Conservation (phyloP, 2,113 vertebrate genomes). For the Carettochelys insculpta region DNA sequence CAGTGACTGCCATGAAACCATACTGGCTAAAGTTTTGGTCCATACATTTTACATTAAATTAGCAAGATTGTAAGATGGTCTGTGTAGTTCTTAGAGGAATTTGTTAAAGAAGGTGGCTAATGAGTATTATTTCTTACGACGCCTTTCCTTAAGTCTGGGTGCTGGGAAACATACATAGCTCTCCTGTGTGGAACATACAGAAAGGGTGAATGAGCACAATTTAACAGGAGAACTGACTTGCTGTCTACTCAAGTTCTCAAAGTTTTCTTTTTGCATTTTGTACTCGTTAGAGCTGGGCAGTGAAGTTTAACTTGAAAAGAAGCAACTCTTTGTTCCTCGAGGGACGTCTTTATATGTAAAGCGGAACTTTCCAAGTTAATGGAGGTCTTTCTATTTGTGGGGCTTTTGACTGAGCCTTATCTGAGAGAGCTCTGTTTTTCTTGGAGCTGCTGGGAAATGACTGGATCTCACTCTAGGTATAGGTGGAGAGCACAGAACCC, state of each 20-base stretch:
- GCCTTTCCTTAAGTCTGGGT: neutral
- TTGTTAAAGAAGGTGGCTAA: neutral
- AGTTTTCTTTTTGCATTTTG: neutral
- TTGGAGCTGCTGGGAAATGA: neutral
- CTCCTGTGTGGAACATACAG: neutral
- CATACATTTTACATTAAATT: neutral
- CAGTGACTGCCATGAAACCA: neutral
- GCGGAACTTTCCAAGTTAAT: neutral
- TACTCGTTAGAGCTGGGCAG: constrained; percentile 20
- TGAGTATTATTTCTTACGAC: neutral
- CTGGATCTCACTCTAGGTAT: neutral
- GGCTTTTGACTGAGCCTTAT: neutral
- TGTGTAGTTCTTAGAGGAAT: neutral
- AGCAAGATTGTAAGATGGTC: neutral
- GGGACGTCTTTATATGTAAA: constrained; percentile 50
- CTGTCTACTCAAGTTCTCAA: constrained; percentile 2
- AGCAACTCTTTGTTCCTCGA: constrained; percentile 42
- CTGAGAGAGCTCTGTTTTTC: neutral
- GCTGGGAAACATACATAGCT: neutral
- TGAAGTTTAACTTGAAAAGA: constrained; percentile 45
- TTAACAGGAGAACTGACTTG: neutral
- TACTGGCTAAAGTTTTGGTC: neutral
- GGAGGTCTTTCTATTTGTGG: neutral
- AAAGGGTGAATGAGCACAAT: constrained; percentile 16
- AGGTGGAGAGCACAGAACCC: neutral